Conservation (phyloP, 2,888 invertebrate genomes). For the Ichneumoninae sp. region DNA sequence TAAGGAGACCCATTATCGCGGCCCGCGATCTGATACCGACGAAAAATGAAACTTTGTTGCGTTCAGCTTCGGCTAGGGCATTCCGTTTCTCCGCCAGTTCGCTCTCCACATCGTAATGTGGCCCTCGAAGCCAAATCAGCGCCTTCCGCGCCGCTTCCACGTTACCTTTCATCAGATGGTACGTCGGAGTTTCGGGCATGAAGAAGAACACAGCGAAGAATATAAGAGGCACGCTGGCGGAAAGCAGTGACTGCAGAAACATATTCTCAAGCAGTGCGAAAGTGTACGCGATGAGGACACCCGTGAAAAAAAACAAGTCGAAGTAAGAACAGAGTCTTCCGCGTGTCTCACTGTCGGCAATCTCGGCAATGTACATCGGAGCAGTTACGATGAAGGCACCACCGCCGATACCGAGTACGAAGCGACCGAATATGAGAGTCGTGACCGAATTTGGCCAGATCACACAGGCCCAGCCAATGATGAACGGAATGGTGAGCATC, state of each 20-base stretch:
- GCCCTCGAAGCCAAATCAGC: slow-evolving; percentile 91
- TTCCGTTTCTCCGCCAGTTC: slow-evolving; percentile 88
- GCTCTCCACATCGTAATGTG: slow-evolving; percentile 87
- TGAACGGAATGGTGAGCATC: slow-evolving; percentile 88
- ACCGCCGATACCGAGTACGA: slow-evolving; percentile 90
- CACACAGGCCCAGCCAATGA: slow-evolving; percentile 90
- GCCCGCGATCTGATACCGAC: slow-evolving; percentile 87
- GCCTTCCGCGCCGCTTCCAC: slow-evolving; percentile 89
- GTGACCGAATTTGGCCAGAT: slow-evolving; percentile 88
- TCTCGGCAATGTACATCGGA: slow-evolving; percentile 94
- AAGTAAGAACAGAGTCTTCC: slow-evolving; percentile 95
- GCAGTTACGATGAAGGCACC: slow-evolving; percentile 94
- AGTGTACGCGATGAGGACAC: slow-evolving; percentile 92
- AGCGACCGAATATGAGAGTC: slow-evolving; percentile 89
- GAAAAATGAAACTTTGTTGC: slow-evolving; percentile 86
- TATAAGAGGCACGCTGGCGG: slow-evolving; percentile 88
- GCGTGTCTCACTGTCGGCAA: slow-evolving; percentile 92
- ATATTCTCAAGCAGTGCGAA: slow-evolving; percentile 87
- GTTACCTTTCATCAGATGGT: slow-evolving; percentile 88
- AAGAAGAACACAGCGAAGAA: slow-evolving; percentile 90
- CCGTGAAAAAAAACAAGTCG: slow-evolving; percentile 93
- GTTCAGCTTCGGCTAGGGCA: slow-evolving; percentile 85
- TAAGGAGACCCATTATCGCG: slow-evolving; percentile 88
- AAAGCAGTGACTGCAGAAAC: slow-evolving; percentile 88
- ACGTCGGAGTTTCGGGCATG: slow-evolving; percentile 95